Evolutionary conservation across 2,888 invertebrate genomes (phyloP).

Genomic region (Papilio protenor): DNA sequence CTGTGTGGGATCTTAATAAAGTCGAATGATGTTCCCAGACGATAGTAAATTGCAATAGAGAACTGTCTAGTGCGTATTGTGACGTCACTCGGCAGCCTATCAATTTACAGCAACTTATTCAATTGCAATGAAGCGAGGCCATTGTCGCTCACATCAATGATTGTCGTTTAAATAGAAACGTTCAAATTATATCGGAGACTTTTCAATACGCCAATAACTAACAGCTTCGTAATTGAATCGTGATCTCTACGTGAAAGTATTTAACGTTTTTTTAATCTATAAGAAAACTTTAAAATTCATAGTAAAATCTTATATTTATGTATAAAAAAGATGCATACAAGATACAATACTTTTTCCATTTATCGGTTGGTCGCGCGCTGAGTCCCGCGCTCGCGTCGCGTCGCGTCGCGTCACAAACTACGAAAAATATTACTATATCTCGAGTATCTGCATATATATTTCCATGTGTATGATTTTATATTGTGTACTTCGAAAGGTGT

Average conservation of each 20-base stretch:
- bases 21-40: neutral
- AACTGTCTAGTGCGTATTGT: neutral
- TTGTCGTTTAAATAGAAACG: neutral
- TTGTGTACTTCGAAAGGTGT: neutral
- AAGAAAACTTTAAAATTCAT: neutral
- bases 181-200: neutral
- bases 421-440: neutral
- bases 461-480: neutral
- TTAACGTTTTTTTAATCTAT: neutral
- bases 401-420: slow-evolving; percentile 1
- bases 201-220: neutral
- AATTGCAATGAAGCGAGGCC: neutral
- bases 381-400: neutral
- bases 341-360: slow-evolving; percentile 13
- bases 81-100: neutral
- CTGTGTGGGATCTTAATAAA: neutral
- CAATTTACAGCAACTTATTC: neutral
- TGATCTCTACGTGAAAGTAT: neutral
- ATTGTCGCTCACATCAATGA: neutral
- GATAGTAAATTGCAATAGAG: neutral
- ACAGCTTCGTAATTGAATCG: neutral
- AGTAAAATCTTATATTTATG: neutral
- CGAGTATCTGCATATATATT: neutral
- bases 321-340: slow-evolving; percentile 1
- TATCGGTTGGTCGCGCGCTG: slow-evolving; percentile 17